phyloP scores from a whole-genome alignment of 2,888 invertebrate genomes.

The Plutella xylostella region DNA sequence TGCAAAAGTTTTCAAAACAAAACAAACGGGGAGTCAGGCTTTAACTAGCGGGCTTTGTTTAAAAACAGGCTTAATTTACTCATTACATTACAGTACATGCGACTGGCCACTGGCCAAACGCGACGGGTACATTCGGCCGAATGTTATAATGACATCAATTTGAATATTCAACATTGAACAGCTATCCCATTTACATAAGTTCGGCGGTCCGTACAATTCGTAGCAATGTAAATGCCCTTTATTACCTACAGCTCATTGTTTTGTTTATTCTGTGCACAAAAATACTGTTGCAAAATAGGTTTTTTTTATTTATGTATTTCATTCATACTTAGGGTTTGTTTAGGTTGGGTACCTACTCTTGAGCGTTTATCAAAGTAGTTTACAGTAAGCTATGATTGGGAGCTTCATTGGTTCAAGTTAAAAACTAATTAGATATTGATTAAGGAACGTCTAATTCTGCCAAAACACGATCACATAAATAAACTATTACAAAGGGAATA shows the following conservation, averaged over 20 bases:
- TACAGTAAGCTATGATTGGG: too few relatives aligned
- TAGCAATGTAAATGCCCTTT: constrained; percentile 56
- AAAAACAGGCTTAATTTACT: constrained; percentile 53
- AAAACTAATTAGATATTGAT: background rate
- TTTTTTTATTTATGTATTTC: too few relatives aligned
- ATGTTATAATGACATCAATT: constrained; percentile 71
- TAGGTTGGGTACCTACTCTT: too few relatives aligned
- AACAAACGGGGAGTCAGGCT: constrained; percentile 28
- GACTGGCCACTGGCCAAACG: constrained; percentile 61
- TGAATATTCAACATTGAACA: constrained; percentile 69
- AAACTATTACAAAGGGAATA: constrained; percentile 49
- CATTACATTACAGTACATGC: constrained; percentile 57
- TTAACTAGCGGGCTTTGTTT: constrained; percentile 38
- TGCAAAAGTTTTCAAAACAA: too few relatives aligned
- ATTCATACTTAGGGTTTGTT: too few relatives aligned
- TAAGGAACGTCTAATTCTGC: constrained; percentile 39
- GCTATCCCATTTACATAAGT: constrained; percentile 66
- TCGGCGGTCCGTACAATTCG: constrained; percentile 59
- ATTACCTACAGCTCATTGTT: constrained; percentile 41
- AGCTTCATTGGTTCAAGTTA: too few relatives aligned
- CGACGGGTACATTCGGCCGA: constrained; percentile 49
- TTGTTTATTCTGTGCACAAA: background rate
- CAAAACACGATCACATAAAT: constrained; percentile 48
- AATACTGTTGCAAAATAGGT: too few relatives aligned
- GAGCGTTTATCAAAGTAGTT: too few relatives aligned